These are phyloP conservation scores for Nycticebus coucang DNA, from an alignment of 2,113 vertebrate genomes.

Conservation along the genomic window DNA sequence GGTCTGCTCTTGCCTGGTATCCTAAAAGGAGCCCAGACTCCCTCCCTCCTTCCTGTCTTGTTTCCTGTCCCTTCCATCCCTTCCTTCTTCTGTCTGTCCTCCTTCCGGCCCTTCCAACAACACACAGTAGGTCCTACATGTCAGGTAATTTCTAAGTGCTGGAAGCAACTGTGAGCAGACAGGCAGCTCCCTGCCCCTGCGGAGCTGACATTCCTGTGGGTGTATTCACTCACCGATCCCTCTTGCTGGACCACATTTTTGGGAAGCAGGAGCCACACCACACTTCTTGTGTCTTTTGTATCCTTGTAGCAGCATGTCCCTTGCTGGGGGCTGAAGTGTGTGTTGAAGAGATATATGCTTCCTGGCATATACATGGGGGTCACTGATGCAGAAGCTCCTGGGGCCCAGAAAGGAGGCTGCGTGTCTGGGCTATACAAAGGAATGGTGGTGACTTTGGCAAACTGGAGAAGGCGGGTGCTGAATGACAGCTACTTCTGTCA, in stretches of 20 bases:
- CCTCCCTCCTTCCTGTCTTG: not conserved
- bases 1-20: not conserved
- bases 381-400: not conserved
- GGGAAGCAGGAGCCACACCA: not conserved
- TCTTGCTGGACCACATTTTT: not conserved
- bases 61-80: not conserved
- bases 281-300: not conserved
- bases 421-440: not conserved
- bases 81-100: rapidly evolving
- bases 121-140: not conserved
- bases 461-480: not conserved
- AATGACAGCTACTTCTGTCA: not conserved
- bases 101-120: not conserved
- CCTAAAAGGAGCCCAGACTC: not conserved
- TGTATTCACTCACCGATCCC: not conserved
- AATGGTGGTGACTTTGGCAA: not conserved
- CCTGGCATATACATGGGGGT: not conserved
- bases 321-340: not conserved
- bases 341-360: not conserved
- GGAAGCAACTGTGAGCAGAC: not conserved
- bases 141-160: not conserved
- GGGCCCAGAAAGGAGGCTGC: not conserved
- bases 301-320: not conserved
- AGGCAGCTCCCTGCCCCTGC: not conserved
- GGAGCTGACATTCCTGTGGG: not conserved